These are phyloP conservation scores for Teleogryllus oceanicus DNA, from an alignment of 2,888 invertebrate genomes.

Conservation along the genomic window DNA sequence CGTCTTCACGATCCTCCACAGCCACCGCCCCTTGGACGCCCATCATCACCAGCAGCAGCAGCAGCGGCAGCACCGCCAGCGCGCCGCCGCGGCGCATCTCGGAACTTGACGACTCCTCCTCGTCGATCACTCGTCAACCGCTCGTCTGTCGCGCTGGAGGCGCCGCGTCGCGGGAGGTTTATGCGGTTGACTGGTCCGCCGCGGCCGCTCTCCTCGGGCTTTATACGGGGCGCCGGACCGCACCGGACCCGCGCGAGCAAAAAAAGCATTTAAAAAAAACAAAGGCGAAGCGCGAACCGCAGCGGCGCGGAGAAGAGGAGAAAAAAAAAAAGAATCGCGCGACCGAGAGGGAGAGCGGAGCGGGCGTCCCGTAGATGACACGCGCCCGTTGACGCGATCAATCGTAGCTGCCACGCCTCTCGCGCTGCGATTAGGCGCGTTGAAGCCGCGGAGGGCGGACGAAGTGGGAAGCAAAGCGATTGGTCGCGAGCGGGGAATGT, in stretches of 20 bases:
- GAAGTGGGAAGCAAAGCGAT: no score
- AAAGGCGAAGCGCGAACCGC: not conserved
- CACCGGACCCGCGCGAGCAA: not conserved
- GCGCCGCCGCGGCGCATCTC: not conserved
- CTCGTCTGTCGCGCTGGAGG: not conserved
- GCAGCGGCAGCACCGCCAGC: not conserved
- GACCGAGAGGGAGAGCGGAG: no score
- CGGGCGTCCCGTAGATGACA: no score
- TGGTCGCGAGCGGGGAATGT: no score
- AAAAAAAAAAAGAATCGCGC: not conserved
- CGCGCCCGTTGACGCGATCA: no score
- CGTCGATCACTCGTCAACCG: not conserved
- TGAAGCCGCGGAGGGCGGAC: no score
- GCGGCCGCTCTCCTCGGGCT: not conserved
- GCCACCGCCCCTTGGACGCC: slow-evolving; percentile 22
- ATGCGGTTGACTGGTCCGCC: not conserved
- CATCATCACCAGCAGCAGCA: not conserved
- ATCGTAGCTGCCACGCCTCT: no score
- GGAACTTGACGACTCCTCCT: not conserved
- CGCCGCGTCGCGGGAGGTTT: not conserved
- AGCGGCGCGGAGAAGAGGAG: not conserved
- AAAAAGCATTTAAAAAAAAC: not conserved
- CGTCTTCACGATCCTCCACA: not conserved
- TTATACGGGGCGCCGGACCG: slow-evolving; percentile 4
- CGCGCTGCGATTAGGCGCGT: no score